Percentiles rank a stretch among this genome's conserved stretches.
phyloP scores from a whole-genome alignment of 2,888 invertebrate genomes.

The Heliconius ismenius region DNA sequence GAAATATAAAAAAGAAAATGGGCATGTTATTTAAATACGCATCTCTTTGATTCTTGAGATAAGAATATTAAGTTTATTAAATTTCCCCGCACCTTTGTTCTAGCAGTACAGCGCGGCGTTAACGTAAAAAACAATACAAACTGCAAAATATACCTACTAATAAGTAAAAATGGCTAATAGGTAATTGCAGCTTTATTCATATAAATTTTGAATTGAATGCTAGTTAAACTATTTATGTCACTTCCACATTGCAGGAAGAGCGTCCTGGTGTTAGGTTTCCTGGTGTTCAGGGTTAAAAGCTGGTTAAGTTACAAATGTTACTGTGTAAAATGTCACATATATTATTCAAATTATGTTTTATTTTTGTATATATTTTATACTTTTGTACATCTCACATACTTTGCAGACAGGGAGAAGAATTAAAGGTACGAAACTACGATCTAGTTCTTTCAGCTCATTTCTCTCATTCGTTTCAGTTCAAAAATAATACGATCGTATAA shows the following conservation, averaged over 20 bases:
- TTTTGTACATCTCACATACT: not conserved
- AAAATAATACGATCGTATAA: too few species aligned
- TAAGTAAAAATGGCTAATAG: too few species aligned
- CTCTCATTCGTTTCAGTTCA: too few species aligned
- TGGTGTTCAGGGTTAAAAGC: slow-evolving; percentile 25
- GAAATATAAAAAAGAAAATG: not conserved
- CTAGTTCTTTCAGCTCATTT: too few species aligned
- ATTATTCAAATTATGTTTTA: not conserved
- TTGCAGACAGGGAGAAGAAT: not conserved
- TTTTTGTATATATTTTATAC: not conserved
- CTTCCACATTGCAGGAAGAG: slow-evolving; percentile 19
- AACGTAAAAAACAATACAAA: not conserved
- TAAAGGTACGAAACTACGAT: too few species aligned
- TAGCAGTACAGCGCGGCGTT: not conserved
- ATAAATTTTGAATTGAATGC: slow-evolving; percentile 8
- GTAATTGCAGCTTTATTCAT: not conserved
- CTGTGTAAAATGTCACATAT: not conserved
- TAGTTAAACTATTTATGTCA: slow-evolving; percentile 25
- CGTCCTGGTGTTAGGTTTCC: slow-evolving; percentile 25
- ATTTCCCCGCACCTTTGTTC: not conserved
- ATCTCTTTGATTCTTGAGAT: not conserved
- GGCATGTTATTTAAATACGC: too few species aligned
- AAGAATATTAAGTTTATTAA: too few species aligned
- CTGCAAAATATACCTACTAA: not conserved
- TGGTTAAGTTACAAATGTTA: not conserved